phyloP scores from a whole-genome alignment of 2,888 invertebrate genomes.

The Thumatha senex region DNA sequence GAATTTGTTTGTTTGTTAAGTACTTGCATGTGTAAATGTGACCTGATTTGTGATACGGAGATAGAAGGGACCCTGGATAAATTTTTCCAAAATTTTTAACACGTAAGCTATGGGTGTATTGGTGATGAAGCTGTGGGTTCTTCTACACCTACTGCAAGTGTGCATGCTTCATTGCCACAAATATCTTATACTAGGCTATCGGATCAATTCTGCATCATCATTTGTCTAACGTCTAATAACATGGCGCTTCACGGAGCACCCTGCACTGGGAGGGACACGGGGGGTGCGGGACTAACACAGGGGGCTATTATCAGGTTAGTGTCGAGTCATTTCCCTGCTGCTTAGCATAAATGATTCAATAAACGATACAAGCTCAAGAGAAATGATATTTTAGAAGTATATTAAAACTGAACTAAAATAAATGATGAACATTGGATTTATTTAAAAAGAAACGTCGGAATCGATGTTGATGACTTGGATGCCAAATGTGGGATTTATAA shows the following conservation, averaged over 20 bases:
- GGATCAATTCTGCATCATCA: slow-evolving; percentile 37
- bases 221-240: slow-evolving; percentile 52
- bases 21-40: no score
- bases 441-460: no score
- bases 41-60: no score
- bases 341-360: slow-evolving; percentile 66
- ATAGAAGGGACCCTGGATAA: no score
- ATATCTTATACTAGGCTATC: slow-evolving; percentile 29
- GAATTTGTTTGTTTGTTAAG: no score
- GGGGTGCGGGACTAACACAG: slow-evolving; percentile 5
- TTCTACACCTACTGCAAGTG: no score
- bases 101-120: no score
- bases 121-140: no score
- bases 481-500: no score
- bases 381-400: slow-evolving; percentile 16
- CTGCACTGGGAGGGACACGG: not conserved
- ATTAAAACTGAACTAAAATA: not conserved
- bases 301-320: slow-evolving; percentile 60
- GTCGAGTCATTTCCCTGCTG: slow-evolving; percentile 62
- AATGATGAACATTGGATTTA: no score
- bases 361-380: slow-evolving; percentile 30
- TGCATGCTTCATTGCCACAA: not conserved
- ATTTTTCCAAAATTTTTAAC: no score
- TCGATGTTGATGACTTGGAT: no score
- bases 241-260: slow-evolving; percentile 18